These are phyloP conservation scores for Alouatta palliata DNA, from an alignment of 2,113 vertebrate genomes.

Conservation along the genomic window DNA sequence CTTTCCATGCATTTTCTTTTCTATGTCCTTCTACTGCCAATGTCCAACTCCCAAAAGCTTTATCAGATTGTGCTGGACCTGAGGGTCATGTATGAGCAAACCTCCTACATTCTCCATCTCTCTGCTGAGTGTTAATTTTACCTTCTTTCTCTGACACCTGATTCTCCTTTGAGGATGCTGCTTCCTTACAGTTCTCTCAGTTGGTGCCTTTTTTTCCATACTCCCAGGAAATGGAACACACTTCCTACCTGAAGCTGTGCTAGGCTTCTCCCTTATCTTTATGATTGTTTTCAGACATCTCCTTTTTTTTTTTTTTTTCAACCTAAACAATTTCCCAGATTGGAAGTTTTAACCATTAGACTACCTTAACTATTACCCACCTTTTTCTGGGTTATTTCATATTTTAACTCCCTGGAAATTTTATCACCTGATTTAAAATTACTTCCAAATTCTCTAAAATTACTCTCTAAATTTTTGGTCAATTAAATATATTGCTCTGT, in stretches of 20 bases:
- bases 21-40: not conserved
- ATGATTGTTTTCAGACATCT: not conserved
- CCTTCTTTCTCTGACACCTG: not conserved
- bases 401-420: not conserved
- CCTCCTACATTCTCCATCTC: not conserved
- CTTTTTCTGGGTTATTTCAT: not conserved
- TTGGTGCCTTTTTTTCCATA: not conserved
- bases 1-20: not conserved
- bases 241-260: not conserved
- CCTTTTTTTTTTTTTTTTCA: too few relatives aligned
- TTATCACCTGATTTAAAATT: not conserved
- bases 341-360: not conserved
- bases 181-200: not conserved
- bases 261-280: not conserved
- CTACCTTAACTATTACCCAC: not conserved
- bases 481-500: not conserved
- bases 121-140: not conserved
- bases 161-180: not conserved
- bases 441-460: not conserved
- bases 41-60: not conserved
- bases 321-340: not conserved
- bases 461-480: not conserved
- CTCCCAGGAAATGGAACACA: not conserved
- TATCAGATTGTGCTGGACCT: not conserved
- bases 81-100: not conserved